Conservation (phyloP, 2,797 vertebrate genomes). For the Cyclopterus lumpus region DNA sequence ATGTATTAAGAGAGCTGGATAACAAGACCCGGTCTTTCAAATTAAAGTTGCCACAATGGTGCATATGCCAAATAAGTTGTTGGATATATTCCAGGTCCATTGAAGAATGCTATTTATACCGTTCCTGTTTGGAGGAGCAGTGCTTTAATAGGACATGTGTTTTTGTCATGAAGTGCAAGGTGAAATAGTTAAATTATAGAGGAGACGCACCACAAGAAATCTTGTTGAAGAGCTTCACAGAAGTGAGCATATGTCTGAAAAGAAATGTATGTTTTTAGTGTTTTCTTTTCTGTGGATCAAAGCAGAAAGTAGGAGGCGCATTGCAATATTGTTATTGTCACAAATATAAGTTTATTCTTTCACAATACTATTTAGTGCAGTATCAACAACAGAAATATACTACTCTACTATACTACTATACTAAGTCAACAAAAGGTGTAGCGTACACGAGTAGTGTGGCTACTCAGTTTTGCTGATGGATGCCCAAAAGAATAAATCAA, state of each 20-base stretch:
- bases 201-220: neutral
- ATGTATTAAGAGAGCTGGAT: neutral
- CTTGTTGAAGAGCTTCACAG: neutral
- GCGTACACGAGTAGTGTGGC: neutral
- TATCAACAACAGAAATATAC: neutral
- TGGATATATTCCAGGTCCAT: neutral
- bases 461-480: neutral
- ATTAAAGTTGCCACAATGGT: neutral
- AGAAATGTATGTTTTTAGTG: neutral
- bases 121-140: neutral
- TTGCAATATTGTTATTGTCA: slow-evolving; percentile 4
- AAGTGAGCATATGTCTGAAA: slow-evolving; percentile 1
- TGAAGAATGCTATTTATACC: neutral
- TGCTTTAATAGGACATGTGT: neutral
- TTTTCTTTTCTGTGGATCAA: neutral
- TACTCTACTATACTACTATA: no score
- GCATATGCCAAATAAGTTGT: neutral
- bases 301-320: neutral
- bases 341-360: neutral
- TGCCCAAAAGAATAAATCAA: neutral
- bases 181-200: neutral
- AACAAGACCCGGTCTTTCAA: neutral
- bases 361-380: neutral
- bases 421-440: neutral
- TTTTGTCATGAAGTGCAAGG: neutral